These are phyloP conservation scores for Bruchidius siliquastri DNA, from an alignment of 2,888 invertebrate genomes.

Conservation along the genomic window DNA sequence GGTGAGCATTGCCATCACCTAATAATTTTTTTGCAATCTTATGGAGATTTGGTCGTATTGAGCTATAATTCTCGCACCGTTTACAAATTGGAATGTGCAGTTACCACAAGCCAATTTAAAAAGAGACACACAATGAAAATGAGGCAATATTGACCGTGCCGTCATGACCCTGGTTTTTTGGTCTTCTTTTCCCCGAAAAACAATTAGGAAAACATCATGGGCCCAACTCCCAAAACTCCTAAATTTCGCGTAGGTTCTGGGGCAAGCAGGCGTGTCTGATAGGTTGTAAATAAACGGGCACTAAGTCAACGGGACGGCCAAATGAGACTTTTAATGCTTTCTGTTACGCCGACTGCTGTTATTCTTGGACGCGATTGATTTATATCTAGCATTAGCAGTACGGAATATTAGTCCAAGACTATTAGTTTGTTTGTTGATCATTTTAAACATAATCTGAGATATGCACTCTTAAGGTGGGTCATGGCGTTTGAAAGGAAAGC, in stretches of 20 bases:
- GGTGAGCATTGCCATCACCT: no score
- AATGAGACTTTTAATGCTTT: conserved; percentile 7
- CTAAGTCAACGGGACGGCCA: conserved; percentile 8
- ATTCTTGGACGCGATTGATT: conserved; percentile 6
- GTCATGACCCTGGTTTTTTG: background rate
- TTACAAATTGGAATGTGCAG: no score
- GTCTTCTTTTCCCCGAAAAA: background rate
- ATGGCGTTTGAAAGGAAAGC: no score
- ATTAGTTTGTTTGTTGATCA: background rate
- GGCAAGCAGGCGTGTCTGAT: conserved; percentile 4
- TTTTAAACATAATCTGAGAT: no score
- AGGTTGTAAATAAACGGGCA: conserved; percentile 9
- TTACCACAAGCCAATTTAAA: no score
- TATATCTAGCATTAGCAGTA: conserved; percentile 3
- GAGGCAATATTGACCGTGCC: background rate
- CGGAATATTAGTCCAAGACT: background rate
- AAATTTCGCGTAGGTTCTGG: conserved; percentile 2
- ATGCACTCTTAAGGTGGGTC: no score
- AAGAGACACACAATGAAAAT: background rate
- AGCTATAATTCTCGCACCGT: no score
- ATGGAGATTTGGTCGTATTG: no score
- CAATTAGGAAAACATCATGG: background rate
- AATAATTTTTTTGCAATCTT: no score
- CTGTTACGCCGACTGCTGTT: conserved; percentile 8
- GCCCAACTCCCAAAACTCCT: background rate